Conservation (phyloP, 2,113 vertebrate genomes). For the Paedocypris sp. region DNA sequence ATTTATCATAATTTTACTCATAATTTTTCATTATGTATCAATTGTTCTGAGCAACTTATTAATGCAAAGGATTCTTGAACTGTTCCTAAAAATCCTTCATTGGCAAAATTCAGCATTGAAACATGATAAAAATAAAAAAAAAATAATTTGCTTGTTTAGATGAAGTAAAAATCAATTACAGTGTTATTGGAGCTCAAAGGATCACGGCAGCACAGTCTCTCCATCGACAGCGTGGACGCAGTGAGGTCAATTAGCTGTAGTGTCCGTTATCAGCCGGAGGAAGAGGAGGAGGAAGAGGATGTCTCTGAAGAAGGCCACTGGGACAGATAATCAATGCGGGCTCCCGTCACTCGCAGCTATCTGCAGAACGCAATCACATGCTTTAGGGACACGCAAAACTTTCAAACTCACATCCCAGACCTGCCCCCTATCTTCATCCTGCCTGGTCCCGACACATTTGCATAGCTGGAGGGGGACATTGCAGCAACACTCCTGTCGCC, state of each 20-base stretch:
- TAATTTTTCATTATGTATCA: no score
- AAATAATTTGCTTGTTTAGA: not conserved
- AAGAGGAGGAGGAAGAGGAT: conserved; percentile 30
- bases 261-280: conserved; percentile 11
- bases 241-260: conserved; percentile 38
- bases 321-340: conserved; percentile 38
- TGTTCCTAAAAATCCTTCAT: no score
- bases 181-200: not conserved
- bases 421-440: not conserved
- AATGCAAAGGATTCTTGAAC: no score
- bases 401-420: not conserved
- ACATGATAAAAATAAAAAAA: no score
- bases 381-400: conserved; percentile 9
- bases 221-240: not conserved
- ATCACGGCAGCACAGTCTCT: not conserved
- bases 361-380: conserved; percentile 17
- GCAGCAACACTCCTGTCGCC: not conserved
- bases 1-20: no score
- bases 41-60: no score
- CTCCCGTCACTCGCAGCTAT: conserved; percentile 32
- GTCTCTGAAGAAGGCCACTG: conserved; percentile 30
- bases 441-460: not conserved
- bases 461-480: not conserved
- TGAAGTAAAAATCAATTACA: not conserved
- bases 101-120: no score